Evolutionary conservation across 2,797 vertebrate species (phyloP).

Genomic region (Girardinus metallicus): DNA sequence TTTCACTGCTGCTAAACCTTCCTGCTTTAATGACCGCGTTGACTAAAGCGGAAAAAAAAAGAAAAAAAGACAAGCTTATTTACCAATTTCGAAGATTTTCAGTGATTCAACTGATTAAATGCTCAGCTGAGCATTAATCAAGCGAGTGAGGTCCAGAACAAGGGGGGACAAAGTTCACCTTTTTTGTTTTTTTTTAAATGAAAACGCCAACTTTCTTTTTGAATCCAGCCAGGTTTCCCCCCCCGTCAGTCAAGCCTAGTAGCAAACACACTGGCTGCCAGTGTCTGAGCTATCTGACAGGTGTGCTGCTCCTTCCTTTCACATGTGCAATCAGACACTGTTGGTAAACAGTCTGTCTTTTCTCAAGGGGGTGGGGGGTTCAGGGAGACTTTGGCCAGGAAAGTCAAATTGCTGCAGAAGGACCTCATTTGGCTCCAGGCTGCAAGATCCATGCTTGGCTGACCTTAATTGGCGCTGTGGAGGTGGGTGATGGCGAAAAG

Average conservation of each 20-base stretch:
- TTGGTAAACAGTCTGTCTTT: slow-evolving; percentile 92
- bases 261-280: background rate
- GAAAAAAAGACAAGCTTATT: slow-evolving; percentile 33
- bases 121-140: slow-evolving; percentile 60
- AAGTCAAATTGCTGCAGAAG: slow-evolving; percentile 90
- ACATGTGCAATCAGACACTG: slow-evolving; percentile 84
- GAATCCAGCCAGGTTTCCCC: background rate
- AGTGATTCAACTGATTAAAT: slow-evolving; percentile 51
- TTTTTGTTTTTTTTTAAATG: background rate
- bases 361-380: slow-evolving; percentile 82
- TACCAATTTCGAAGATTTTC: slow-evolving; percentile 66
- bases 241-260: background rate
- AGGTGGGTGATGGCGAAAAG: slow-evolving; percentile 5
- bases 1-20: slow-evolving; percentile 60
- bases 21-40: slow-evolving; percentile 69
- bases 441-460: slow-evolving; percentile 84
- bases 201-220: background rate
- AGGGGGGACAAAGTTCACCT: slow-evolving; percentile 10
- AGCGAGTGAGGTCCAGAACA: slow-evolving; percentile 22
- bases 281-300: slow-evolving; percentile 70
- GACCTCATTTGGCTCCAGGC: slow-evolving; percentile 88
- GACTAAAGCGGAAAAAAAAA: slow-evolving; percentile 59
- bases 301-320: slow-evolving; percentile 69
- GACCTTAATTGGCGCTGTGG: slow-evolving; percentile 83
- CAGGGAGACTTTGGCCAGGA: slow-evolving; percentile 81